Conservation (phyloP, 37 sponge, comb jelly and placozoan genomes). For the Spongilla lacustris region DNA sequence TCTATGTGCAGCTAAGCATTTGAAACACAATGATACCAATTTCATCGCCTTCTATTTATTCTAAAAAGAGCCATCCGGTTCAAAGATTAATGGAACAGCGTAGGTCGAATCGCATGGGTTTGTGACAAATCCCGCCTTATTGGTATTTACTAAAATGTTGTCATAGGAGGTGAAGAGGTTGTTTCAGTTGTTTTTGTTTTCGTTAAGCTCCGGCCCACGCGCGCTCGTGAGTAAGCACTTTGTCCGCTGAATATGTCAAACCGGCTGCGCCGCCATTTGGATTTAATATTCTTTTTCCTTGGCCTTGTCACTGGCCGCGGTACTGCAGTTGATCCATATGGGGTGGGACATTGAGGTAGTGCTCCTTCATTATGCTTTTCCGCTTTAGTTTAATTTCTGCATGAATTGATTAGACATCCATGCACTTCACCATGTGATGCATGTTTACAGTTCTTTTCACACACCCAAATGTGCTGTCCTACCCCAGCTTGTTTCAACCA, state of each 20-base stretch:
- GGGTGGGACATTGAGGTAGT: neutral
- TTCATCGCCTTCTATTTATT: neutral
- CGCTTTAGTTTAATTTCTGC: neutral
- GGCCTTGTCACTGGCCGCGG: neutral
- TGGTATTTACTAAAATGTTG: neutral
- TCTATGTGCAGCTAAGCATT: neutral
- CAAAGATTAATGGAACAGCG: neutral
- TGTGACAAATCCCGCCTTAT: conserved; percentile 1
- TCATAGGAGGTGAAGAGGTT: neutral
- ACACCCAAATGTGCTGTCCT: too few species aligned
- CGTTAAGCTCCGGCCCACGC: neutral
- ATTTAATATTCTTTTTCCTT: neutral
- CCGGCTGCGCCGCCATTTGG: neutral
- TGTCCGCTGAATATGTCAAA: conserved; percentile 1
- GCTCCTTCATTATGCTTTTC: neutral
- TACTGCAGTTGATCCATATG: neutral
- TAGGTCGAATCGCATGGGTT: neutral
- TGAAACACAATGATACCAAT: neutral
- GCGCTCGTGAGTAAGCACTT: neutral
- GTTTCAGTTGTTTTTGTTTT: neutral
- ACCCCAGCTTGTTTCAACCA: too few species aligned
- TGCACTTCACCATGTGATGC: too few species aligned
- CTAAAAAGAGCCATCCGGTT: neutral
- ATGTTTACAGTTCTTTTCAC: too few species aligned
- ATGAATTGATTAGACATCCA: conserved; percentile 1